Evolutionary conservation across 2,113 vertebrate species (phyloP).

Genomic region (Callaeas wilsoni): DNA sequence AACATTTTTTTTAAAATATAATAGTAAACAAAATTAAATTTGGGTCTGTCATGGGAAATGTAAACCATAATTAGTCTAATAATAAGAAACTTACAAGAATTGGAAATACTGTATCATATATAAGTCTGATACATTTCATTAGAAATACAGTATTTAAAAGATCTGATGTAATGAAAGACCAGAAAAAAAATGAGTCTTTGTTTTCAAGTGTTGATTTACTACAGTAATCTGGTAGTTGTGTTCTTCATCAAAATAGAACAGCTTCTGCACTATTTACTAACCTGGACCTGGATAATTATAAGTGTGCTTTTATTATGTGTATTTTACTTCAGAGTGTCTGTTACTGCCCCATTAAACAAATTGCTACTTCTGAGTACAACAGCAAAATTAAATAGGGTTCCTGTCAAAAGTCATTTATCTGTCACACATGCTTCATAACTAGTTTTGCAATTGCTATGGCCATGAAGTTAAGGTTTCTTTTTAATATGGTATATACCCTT

Average conservation of each 20-base stretch:
- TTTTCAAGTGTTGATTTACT: neutral
- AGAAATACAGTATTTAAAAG: neutral
- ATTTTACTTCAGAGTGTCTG: neutral
- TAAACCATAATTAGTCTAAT: neutral
- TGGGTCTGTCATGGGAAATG: neutral
- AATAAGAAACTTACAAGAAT: neutral
- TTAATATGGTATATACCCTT: neutral
- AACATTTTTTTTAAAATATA: neutral
- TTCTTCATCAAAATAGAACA: neutral
- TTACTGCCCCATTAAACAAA: neutral
- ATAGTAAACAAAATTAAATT: neutral
- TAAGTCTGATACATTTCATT: neutral
- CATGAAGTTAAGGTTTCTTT: neutral
- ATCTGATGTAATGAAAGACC: neutral
- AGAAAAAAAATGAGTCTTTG: neutral
- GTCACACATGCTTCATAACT: neutral
- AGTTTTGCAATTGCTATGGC: neutral
- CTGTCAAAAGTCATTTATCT: neutral
- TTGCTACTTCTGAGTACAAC: neutral
- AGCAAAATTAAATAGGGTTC: neutral
- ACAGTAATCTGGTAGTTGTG: neutral
- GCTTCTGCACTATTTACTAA: neutral
- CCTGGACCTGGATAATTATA: neutral
- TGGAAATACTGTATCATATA: neutral
- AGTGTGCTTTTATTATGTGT: neutral